These are phyloP conservation scores for Otus scops DNA, from an alignment of 2,797 vertebrate genomes.

Conservation along the genomic window DNA sequence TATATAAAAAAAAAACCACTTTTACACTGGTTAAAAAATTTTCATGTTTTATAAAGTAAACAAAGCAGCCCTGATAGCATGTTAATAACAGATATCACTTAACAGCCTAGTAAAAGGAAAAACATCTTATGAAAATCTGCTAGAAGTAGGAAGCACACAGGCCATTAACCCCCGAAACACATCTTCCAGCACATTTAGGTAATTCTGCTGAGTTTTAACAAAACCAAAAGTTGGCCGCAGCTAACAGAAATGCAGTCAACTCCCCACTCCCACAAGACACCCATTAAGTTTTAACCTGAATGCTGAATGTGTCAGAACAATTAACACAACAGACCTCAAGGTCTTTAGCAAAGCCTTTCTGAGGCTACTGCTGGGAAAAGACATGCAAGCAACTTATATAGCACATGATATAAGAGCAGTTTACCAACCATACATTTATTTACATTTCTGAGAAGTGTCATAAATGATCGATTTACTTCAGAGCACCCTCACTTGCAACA, in stretches of 20 bases:
- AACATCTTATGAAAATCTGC: slow-evolving; percentile 8
- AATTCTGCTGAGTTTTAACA: slow-evolving; percentile 46
- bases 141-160: slow-evolving; percentile 17
- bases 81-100: not conserved
- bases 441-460: not conserved
- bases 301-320: slow-evolving; percentile 17
- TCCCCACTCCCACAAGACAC: slow-evolving; percentile 17
- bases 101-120: not conserved
- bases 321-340: slow-evolving; percentile 31
- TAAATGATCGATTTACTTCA: not conserved
- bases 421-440: not conserved
- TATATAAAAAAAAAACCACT: not conserved
- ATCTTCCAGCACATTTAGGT: slow-evolving; percentile 29
- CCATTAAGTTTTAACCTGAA: slow-evolving; percentile 34
- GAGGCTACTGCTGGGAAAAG: not conserved
- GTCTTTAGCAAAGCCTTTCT: not conserved
- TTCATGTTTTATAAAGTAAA: slow-evolving; percentile 9
- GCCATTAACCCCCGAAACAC: slow-evolving; percentile 16
- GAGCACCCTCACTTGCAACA: not conserved
- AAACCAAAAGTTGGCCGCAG: not conserved
- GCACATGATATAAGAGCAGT: not conserved
- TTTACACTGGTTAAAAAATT: not conserved
- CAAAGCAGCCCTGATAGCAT: not conserved
- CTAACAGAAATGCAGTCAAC: not conserved
- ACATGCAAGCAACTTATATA: not conserved